Evolutionary conservation across 2,888 invertebrate genomes (phyloP).

Genomic region (Nymphalis polychloros): DNA sequence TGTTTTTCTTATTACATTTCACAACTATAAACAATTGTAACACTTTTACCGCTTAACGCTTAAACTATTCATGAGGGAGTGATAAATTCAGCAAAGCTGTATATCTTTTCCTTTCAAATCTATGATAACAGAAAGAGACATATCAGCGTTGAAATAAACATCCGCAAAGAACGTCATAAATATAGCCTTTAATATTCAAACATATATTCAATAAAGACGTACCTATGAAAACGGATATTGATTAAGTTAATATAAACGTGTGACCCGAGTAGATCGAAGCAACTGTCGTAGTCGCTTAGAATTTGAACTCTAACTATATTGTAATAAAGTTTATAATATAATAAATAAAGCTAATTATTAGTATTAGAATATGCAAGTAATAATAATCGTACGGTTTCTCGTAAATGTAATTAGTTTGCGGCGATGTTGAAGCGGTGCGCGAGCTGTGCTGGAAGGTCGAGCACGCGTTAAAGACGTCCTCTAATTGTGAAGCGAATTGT

Average conservation of each 20-base stretch:
- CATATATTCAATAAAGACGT: conserved; percentile 4
- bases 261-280: conserved; percentile 16
- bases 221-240: conserved; percentile 16
- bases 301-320: conserved; percentile 1
- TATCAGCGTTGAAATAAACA: no score
- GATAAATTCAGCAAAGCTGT: no score
- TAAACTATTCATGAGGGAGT: no score
- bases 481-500: conserved; percentile 3
- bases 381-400: conserved; percentile 18
- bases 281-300: conserved; percentile 9
- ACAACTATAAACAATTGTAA: no score
- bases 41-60: no score
- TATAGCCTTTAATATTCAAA: no score
- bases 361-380: conserved; percentile 5
- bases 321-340: neutral
- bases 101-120: no score
- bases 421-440: neutral
- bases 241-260: conserved; percentile 18
- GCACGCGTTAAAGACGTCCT: neutral
- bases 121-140: no score
- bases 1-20: no score
- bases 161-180: no score
- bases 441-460: conserved; percentile 5
- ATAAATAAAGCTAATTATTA: neutral
- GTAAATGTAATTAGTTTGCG: conserved; percentile 15